A percentile compares a stretch with the other conserved stretches of the same genome.
phyloP scores from a whole-genome alignment of 2,888 invertebrate species.

The Sminthurinus aureus region DNA sequence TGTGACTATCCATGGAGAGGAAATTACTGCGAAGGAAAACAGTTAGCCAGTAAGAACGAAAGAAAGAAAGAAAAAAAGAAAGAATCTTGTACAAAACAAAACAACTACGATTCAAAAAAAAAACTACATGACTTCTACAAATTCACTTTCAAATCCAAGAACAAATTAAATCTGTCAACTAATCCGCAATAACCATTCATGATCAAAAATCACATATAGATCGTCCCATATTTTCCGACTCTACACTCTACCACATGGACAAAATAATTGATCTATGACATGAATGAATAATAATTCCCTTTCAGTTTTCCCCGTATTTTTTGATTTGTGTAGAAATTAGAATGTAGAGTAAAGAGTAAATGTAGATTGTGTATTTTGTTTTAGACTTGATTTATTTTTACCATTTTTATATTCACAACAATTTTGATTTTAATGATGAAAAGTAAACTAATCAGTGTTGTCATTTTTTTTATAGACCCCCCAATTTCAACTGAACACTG shows the following conservation, averaged over 20 bases:
- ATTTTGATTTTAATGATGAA: background rate
- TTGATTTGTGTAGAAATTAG: too few relatives aligned
- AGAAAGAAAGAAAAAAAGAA: conserved; percentile 64
- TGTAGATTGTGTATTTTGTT: too few relatives aligned
- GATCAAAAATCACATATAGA: too few relatives aligned
- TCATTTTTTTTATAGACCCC: conserved; percentile 69
- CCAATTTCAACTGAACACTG: conserved; percentile 87
- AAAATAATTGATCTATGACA: background rate
- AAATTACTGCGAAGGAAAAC: conserved; percentile 84
- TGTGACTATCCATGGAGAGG: conserved; percentile 91
- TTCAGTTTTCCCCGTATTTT: background rate
- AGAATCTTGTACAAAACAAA: background rate
- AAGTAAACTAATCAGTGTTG: background rate
- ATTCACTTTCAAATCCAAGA: background rate
- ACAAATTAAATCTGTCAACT: background rate
- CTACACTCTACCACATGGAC: too few relatives aligned
- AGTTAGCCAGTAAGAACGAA: conserved; percentile 70
- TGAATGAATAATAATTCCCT: too few relatives aligned
- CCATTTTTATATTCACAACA: background rate
- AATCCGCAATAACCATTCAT: background rate
- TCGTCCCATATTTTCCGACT: too few relatives aligned
- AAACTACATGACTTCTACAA: too few relatives aligned
- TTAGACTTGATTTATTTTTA: too few relatives aligned
- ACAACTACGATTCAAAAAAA: too few relatives aligned
- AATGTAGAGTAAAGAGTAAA: too few relatives aligned